A percentile compares a stretch with the other conserved stretches of the same genome.
Conservation (phyloP, 2,113 vertebrate genomes). For the Sander lucioperca region DNA sequence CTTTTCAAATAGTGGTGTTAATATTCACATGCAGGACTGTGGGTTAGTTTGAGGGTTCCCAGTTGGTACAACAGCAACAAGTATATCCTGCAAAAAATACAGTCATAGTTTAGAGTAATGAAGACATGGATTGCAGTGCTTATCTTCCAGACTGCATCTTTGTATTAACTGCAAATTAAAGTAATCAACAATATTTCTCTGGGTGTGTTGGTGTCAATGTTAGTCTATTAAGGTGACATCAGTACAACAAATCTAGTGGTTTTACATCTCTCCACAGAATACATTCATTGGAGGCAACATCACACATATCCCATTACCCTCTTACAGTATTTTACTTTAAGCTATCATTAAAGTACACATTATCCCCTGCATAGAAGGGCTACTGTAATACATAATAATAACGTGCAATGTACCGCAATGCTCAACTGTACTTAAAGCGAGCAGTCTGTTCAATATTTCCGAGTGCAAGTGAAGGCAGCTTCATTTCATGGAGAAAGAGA, state of each 20-base stretch:
- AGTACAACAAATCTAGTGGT: background rate
- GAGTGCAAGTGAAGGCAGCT: too few relatives aligned
- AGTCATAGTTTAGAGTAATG: background rate
- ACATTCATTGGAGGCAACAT: background rate
- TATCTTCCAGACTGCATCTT: background rate
- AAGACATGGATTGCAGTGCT: background rate
- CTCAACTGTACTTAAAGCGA: background rate
- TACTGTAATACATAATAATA: background rate
- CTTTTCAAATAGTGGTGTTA: background rate
- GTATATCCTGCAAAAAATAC: background rate
- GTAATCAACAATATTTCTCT: background rate
- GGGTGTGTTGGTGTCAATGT: background rate
- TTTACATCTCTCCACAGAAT: background rate
- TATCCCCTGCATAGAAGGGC: background rate
- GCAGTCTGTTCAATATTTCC: too few relatives aligned
- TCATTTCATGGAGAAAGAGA: too few relatives aligned
- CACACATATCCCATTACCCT: background rate
- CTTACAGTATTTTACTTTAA: background rate
- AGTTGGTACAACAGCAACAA: background rate
- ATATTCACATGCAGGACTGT: background rate
- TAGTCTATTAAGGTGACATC: background rate
- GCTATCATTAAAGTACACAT: background rate
- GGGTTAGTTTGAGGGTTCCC: background rate
- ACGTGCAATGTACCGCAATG: background rate
- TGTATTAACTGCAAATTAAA: too few relatives aligned